A percentile compares a stretch with the other conserved stretches of the same genome.
phyloP scores from a whole-genome alignment of 2,888 invertebrate genomes.

The Rhagonycha lutea region DNA sequence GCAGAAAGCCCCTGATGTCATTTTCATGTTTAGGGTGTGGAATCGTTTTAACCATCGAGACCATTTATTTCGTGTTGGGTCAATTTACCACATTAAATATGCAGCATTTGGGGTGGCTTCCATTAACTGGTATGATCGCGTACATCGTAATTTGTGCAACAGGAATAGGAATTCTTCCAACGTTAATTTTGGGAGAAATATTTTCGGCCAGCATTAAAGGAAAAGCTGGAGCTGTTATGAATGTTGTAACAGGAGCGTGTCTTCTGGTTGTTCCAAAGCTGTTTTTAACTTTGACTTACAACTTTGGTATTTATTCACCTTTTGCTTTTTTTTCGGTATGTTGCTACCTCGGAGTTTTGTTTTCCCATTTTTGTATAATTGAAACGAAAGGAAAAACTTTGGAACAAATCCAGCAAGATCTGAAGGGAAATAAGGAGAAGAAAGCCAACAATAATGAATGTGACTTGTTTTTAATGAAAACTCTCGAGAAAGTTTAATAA shows the following conservation, averaged over 20 bases:
- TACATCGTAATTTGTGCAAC: constrained; percentile 32
- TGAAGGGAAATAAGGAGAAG: neutral
- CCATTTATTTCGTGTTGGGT: constrained; percentile 42
- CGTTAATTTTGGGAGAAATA: constrained; percentile 43
- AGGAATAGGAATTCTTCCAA: constrained; percentile 44
- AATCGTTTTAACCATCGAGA: constrained; percentile 36
- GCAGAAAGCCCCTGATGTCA: constrained; percentile 41
- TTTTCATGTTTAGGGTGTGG: constrained; percentile 39
- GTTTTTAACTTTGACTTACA: neutral
- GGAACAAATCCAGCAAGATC: constrained; percentile 1
- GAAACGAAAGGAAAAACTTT: neutral
- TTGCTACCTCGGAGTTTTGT: neutral
- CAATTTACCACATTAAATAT: constrained; percentile 25
- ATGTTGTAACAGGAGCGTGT: constrained; percentile 34
- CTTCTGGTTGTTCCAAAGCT: neutral
- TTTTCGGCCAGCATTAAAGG: constrained; percentile 46
- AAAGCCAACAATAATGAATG: neutral
- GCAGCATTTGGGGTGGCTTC: constrained; percentile 40
- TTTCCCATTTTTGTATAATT: neutral
- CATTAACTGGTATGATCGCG: constrained; percentile 43
- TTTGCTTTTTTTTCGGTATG: neutral
- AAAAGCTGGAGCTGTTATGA: constrained; percentile 41
- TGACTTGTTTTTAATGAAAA: neutral
- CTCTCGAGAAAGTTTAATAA: neutral
- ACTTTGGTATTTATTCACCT: neutral